phyloP scores from a whole-genome alignment of 2,888 invertebrate species.

The Apotomis capreana region DNA sequence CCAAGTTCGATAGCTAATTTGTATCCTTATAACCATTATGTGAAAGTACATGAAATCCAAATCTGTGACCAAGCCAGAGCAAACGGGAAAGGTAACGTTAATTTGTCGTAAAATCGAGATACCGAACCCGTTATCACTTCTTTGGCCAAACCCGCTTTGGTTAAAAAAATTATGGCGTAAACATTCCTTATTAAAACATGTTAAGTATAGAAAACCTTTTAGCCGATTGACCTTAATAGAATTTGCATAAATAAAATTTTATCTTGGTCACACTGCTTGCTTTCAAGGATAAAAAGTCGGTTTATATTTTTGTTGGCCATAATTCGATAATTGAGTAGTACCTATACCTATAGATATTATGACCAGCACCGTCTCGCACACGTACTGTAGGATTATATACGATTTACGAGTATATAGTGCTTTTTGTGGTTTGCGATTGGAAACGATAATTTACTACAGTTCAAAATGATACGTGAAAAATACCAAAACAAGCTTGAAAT shows the following conservation, averaged over 20 bases:
- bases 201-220: background rate
- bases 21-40: constrained; percentile 28
- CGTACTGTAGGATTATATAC: too few species aligned
- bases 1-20: constrained; percentile 31
- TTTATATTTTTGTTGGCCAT: too few species aligned
- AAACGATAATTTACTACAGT: too few species aligned
- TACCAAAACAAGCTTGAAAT: too few species aligned
- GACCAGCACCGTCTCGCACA: too few species aligned
- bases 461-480: too few species aligned
- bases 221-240: constrained; percentile 4
- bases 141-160: background rate
- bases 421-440: too few species aligned
- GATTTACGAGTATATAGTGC: too few species aligned
- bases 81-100: constrained; percentile 33
- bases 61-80: constrained; percentile 22
- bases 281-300: too few species aligned
- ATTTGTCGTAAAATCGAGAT: constrained; percentile 33
- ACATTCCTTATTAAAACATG: constrained; percentile 9
- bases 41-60: constrained; percentile 37
- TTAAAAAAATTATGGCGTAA: constrained; percentile 2
- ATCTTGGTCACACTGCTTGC: background rate
- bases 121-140: constrained; percentile 21
- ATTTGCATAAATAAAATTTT: background rate
- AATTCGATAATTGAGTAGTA: too few species aligned
- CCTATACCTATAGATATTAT: too few species aligned